phyloP scores from a whole-genome alignment of 2,888 invertebrate genomes.

The Digitonthophagus gazella region DNA sequence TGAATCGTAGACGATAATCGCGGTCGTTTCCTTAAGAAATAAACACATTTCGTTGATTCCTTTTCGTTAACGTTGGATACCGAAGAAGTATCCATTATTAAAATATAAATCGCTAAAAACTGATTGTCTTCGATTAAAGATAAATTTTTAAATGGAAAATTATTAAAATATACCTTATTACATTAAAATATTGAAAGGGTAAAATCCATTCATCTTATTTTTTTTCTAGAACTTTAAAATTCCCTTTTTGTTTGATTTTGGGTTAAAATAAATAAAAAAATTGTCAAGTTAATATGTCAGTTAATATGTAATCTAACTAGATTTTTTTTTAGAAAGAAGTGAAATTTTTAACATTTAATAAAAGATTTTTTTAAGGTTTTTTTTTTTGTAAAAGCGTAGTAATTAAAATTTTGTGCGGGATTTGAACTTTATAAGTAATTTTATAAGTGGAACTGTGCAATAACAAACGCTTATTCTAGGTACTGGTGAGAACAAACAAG shows the following conservation, averaged over 20 bases:
- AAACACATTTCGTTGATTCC: neutral
- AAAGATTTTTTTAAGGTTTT: too few relatives aligned
- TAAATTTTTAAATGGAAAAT: neutral
- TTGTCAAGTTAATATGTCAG: neutral
- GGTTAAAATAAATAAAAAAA: neutral
- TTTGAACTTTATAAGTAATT: too few relatives aligned
- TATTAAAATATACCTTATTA: neutral
- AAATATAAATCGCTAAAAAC: slow-evolving; percentile 1
- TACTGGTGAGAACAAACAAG: too few relatives aligned
- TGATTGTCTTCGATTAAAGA: neutral
- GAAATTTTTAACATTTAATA: too few relatives aligned
- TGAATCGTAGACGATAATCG: slow-evolving; percentile 27
- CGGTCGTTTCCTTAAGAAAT: neutral
- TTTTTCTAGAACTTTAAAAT: neutral
- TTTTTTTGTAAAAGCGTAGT: too few relatives aligned
- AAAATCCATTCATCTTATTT: slow-evolving; percentile 4
- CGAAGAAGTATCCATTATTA: neutral
- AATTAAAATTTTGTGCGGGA: too few relatives aligned
- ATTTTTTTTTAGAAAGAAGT: neutral
- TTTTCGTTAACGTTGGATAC: neutral
- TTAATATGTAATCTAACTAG: neutral
- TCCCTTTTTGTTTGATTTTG: neutral
- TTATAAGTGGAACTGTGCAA: too few relatives aligned
- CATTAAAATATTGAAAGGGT: neutral
- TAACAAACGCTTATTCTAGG: too few relatives aligned